phyloP scores from a whole-genome alignment of 2,888 invertebrate species.

The Neoscelio sp. region DNA sequence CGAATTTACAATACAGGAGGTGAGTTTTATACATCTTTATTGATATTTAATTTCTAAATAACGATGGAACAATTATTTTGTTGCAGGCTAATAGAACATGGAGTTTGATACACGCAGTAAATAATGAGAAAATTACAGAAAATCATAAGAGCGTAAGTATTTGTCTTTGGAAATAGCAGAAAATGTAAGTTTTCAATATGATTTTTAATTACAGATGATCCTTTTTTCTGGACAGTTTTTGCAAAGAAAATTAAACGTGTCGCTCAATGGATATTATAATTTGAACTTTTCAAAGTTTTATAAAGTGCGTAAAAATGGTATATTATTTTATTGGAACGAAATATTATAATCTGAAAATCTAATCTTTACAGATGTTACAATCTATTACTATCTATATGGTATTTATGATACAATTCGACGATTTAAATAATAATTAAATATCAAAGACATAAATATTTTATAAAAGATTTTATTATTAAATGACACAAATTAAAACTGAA shows the following conservation, averaged over 20 bases:
- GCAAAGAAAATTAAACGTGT: constrained; percentile 16
- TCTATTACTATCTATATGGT: constrained; percentile 22
- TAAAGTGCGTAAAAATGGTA: constrained; percentile 17
- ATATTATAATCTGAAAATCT: too few species aligned
- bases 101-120: constrained; percentile 15
- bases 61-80: too few species aligned
- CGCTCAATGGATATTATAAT: constrained; percentile 17
- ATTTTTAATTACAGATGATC: constrained; percentile 10
- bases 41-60: too few species aligned
- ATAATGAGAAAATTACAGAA: not conserved
- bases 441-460: not conserved
- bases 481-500: too few species aligned
- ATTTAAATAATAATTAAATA: not conserved
- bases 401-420: constrained; percentile 38
- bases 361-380: constrained; percentile 39
- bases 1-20: constrained; percentile 27
- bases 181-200: not conserved
- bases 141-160: constrained; percentile 8
- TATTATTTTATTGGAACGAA: too few species aligned
- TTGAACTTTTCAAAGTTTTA: constrained; percentile 41
- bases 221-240: constrained; percentile 9
- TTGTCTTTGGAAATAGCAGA: too few species aligned
- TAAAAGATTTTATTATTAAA: too few species aligned
- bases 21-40: not conserved
- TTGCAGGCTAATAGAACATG: constrained; percentile 33